These are phyloP conservation scores for Alauda arvensis DNA, from an alignment of 2,797 vertebrate genomes.

Conservation along the genomic window DNA sequence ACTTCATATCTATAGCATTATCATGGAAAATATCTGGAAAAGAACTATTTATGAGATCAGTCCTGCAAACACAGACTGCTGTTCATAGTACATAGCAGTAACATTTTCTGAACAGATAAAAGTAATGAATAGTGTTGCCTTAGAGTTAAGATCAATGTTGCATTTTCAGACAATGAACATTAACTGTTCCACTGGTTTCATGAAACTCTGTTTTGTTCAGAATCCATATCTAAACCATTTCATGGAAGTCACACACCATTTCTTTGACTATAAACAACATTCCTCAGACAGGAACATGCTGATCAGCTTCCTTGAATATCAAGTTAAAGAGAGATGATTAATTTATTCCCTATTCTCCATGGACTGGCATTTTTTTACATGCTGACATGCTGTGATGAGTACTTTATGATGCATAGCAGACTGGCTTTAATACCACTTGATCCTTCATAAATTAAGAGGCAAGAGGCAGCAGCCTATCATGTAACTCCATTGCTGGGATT, in stretches of 20 bases:
- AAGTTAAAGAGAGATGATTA: background rate
- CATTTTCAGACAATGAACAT: background rate
- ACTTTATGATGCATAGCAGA: constrained; percentile 9
- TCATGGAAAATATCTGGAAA: background rate
- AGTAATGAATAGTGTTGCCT: background rate
- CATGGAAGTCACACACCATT: background rate
- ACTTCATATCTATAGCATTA: background rate
- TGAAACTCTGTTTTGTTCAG: background rate
- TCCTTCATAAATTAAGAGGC: constrained; percentile 52
- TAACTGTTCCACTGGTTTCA: background rate
- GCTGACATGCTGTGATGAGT: background rate
- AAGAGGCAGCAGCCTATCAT: constrained; percentile 3
- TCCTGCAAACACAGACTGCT: background rate
- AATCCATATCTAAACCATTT: background rate
- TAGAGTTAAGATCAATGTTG: background rate
- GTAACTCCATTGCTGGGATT: constrained; percentile 57
- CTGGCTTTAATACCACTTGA: constrained; percentile 47
- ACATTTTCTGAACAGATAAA: background rate
- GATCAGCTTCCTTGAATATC: constrained; percentile 2
- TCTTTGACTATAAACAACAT: constrained; percentile 17
- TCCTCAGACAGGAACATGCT: background rate
- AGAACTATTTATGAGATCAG: background rate
- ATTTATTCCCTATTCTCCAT: background rate
- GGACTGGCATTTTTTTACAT: background rate
- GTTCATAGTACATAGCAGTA: background rate